These are phyloP conservation scores for Eurytoma californica DNA, from an alignment of 2,888 invertebrate genomes.

Conservation along the genomic window DNA sequence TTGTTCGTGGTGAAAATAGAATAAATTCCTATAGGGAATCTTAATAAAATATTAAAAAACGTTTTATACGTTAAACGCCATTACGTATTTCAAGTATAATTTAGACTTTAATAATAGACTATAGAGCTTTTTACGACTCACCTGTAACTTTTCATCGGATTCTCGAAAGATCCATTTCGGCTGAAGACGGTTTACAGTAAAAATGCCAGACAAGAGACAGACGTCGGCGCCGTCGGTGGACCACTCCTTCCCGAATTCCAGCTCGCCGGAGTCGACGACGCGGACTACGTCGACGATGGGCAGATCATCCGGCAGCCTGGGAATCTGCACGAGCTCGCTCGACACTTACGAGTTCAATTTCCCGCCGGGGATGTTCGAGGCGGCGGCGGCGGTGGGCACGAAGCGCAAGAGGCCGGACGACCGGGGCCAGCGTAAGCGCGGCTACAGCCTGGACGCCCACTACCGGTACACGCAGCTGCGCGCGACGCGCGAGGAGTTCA, in stretches of 20 bases:
- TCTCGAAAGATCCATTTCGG: too few relatives aligned
- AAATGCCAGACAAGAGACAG: neutral
- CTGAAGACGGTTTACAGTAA: too few relatives aligned
- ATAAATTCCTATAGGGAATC: too few relatives aligned
- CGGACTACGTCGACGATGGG: neutral
- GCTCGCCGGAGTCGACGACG: neutral
- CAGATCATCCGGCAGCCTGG: neutral
- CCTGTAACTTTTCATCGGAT: too few relatives aligned
- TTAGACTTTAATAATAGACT: too few relatives aligned
- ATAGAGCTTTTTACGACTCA: too few relatives aligned
- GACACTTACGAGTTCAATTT: conserved; percentile 22
- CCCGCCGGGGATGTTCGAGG: conserved; percentile 16
- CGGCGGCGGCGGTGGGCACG: neutral
- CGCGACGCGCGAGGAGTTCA: conserved; percentile 86
- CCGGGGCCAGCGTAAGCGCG: neutral
- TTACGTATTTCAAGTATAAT: too few relatives aligned
- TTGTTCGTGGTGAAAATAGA: too few relatives aligned
- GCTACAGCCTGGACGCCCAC: neutral
- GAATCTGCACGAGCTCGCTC: neutral
- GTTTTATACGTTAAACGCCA: too few relatives aligned
- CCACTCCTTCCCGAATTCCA: neutral
- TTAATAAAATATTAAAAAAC: too few relatives aligned
- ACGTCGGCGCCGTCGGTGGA: neutral
- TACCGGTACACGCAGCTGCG: conserved; percentile 38
- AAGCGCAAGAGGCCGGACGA: conserved; percentile 36